These are phyloP conservation scores for Halyomorpha halys DNA, from an alignment of 1,140 invertebrate species.

Conservation along the genomic window DNA sequence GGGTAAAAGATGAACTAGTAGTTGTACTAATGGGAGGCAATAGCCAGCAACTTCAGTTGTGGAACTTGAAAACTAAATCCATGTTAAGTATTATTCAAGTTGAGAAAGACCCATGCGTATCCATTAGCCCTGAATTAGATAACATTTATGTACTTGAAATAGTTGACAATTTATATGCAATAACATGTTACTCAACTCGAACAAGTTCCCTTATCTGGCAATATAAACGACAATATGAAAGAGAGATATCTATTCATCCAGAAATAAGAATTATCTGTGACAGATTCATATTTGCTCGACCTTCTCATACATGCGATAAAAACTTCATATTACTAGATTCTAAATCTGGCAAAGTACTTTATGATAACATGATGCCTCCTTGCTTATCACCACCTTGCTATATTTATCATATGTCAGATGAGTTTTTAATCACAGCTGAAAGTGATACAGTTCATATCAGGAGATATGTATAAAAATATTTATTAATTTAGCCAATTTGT, in stretches of 20 bases:
- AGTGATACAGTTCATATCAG: not conserved
- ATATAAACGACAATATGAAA: not conserved
- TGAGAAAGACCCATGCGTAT: not conserved
- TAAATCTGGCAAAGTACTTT: not conserved
- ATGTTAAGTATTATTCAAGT: not conserved
- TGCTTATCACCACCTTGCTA: conserved; percentile 2
- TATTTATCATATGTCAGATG: conserved; percentile 8
- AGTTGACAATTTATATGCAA: not conserved
- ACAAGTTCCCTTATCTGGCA: not conserved
- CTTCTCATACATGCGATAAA: not conserved
- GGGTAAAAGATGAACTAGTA: not conserved
- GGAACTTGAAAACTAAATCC: not conserved
- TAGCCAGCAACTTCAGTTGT: not conserved
- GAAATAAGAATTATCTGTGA: not conserved
- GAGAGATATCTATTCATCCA: not conserved
- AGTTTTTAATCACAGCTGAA: conserved; percentile 12
- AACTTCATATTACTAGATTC: not conserved
- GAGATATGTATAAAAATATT: not conserved
- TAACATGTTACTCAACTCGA: not conserved
- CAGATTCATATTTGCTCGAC: not conserved
- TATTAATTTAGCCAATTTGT: not conserved
- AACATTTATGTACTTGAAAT: not conserved
- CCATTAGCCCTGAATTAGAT: not conserved
- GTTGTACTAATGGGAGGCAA: not conserved
- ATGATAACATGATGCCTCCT: conserved; percentile 1